Evolutionary conservation across 1,140 invertebrate genomes (phyloP), one percentile per base, ranked within the genome.

Genomic region (Daktulosphaira vitifoliae): DNA sequence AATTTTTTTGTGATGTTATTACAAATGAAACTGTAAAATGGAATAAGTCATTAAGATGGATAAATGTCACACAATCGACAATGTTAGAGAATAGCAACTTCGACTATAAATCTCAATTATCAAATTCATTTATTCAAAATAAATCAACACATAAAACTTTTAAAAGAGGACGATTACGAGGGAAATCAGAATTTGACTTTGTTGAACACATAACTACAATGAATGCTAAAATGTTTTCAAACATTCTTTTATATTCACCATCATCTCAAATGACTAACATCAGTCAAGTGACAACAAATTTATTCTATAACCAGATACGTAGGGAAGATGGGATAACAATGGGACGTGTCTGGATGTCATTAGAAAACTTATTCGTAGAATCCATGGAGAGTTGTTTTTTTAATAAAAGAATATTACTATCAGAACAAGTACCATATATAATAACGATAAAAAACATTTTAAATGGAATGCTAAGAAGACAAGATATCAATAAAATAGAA

Each of bases 301-400:
- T 59, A 3, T 46, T 59, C 11, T 18, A 59, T 29, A 5, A 23
- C 1, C 54, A 59, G 15, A 13, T 46, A 3, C 16, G 2, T 29
- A 25, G 6, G 13, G 26, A 46, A 4, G 18, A 7, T 20, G 56
- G 42, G 4, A 1, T 6, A 11, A 2, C 29, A 15, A 46, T 62
- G 20, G 56, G 7, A 8, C 8, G 18, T 4, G 29, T 62, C 20
- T 62, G 56, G 56, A 48, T 15, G 8, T 48, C 13, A 26, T 13
- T 33, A 3, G 56, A 62, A 46, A 26, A 33, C 0, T 4, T 18
- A 8, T 62, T 62, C 18, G 4, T 48, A 18, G 25, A 62, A 7
- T 29, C 42, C 23, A 62, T 62, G 23, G 42, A 37, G 18, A 20
- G 16, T 7, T 48, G 56, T 33, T 48, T 62, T 6, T 62, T 62